Conservation (phyloP, 2,888 invertebrate species). For the Megalurothrips usitatus region DNA sequence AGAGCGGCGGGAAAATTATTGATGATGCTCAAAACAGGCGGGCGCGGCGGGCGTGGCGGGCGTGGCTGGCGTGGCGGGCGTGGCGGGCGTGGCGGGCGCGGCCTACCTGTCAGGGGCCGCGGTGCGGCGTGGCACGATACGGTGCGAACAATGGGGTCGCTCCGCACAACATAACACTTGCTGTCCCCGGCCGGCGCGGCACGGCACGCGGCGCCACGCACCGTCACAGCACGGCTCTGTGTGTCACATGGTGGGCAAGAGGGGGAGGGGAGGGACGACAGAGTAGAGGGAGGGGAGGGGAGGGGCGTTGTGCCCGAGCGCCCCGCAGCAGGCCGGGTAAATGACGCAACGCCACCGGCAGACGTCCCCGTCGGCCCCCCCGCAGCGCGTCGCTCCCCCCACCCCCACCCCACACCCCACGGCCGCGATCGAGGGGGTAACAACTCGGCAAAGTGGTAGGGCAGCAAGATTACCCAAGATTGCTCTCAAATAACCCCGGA, state of each 20-base stretch:
- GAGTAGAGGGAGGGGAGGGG: not conserved
- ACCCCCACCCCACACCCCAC: too few relatives aligned
- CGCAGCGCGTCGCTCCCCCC: too few relatives aligned
- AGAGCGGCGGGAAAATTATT: conserved; percentile 7
- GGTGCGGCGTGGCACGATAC: not conserved
- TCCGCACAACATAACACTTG: conserved; percentile 3
- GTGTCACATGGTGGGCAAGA: not conserved
- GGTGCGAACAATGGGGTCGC: not conserved
- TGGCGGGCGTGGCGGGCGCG: too few relatives aligned
- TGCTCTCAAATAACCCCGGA: too few relatives aligned
- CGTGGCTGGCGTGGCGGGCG: too few relatives aligned
- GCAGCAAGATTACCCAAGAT: too few relatives aligned
- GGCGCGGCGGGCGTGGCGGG: too few relatives aligned
- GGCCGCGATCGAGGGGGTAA: too few relatives aligned
- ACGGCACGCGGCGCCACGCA: not conserved
- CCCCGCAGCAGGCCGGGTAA: not conserved
- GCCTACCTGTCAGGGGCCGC: conserved; percentile 17
- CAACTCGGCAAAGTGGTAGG: too few relatives aligned
- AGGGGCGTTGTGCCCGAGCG: too few relatives aligned
- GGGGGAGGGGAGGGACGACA: not conserved
- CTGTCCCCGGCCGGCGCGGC: not conserved
- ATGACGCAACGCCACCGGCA: not conserved
- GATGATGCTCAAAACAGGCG: conserved; percentile 22
- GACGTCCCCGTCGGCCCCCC: too few relatives aligned
- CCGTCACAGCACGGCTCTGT: not conserved